These are phyloP conservation scores for Rattus rattus DNA, from an alignment of 2,113 vertebrate species.

Conservation along the genomic window DNA sequence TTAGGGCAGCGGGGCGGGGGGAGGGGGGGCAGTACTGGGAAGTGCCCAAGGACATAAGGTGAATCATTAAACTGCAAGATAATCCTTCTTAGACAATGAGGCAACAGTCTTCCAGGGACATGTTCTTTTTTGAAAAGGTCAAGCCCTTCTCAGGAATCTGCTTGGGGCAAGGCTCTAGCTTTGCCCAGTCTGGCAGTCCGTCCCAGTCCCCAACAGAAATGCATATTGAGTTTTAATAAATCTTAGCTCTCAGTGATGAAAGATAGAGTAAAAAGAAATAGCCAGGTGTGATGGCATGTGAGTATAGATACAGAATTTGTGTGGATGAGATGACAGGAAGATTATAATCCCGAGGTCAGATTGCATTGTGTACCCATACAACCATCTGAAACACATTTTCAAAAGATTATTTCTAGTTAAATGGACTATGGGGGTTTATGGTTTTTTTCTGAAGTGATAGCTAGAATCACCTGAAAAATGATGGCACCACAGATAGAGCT, in stretches of 20 bases:
- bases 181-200: too few relatives aligned
- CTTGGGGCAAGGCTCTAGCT: too few relatives aligned
- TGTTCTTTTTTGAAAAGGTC: too few relatives aligned
- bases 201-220: too few relatives aligned
- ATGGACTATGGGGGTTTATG: background rate
- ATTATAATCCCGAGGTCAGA: background rate
- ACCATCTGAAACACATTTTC: background rate
- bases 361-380: background rate
- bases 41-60: too few relatives aligned
- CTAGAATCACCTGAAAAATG: background rate
- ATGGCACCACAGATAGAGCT: background rate
- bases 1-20: too few relatives aligned
- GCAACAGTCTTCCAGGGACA: too few relatives aligned
- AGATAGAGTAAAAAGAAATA: background rate
- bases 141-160: too few relatives aligned
- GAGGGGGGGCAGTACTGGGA: too few relatives aligned
- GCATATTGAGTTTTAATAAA: background rate
- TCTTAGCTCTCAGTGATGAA: background rate
- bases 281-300: background rate
- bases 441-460: background rate
- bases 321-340: too few relatives aligned
- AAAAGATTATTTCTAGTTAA: background rate
- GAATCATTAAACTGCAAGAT: too few relatives aligned
- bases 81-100: too few relatives aligned
- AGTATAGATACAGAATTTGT: background rate